Conservation (phyloP, 2,113 vertebrate genomes). For the Tor tambroides region DNA sequence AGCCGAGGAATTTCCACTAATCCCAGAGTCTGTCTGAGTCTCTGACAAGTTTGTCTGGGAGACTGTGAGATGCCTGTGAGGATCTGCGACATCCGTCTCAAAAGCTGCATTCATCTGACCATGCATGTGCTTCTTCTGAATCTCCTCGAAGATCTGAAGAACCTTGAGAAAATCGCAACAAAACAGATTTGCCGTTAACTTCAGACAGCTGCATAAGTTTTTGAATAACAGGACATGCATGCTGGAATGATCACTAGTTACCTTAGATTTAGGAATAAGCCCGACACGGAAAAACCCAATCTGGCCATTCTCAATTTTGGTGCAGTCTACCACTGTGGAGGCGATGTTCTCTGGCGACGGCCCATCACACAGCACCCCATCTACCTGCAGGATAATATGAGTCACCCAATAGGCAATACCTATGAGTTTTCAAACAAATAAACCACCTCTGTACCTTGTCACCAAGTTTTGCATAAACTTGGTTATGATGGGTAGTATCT, state of each 20-base stretch:
- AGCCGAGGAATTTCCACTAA: background rate
- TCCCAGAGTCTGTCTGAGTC: conserved; percentile 20
- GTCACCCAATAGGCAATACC: background rate
- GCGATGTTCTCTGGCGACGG: conserved; percentile 89
- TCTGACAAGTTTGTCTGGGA: conserved; percentile 54
- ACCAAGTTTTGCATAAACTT: conserved; percentile 88
- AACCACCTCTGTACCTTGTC: conserved; percentile 77
- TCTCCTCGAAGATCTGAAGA: conserved; percentile 83
- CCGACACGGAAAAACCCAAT: conserved; percentile 88
- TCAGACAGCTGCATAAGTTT: background rate
- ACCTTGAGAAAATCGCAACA: conserved; percentile 70
- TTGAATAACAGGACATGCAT: background rate
- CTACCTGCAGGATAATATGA: conserved; percentile 73
- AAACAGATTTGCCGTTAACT: background rate
- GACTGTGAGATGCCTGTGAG: background rate
- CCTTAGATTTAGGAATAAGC: conserved; percentile 87
- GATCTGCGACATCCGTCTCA: conserved; percentile 65
- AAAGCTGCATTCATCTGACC: conserved; percentile 71
- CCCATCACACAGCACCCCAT: conserved; percentile 87
- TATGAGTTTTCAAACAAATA: background rate
- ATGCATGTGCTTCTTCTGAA: conserved; percentile 73
- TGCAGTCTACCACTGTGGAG: conserved; percentile 91
- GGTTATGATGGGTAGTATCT: conserved; percentile 92
- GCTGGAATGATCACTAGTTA: conserved; percentile 57
- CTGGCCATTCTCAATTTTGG: conserved; percentile 82